Evolutionary conservation across 2,888 invertebrate species (phyloP).

Genomic region (Smittia aterrima): DNA sequence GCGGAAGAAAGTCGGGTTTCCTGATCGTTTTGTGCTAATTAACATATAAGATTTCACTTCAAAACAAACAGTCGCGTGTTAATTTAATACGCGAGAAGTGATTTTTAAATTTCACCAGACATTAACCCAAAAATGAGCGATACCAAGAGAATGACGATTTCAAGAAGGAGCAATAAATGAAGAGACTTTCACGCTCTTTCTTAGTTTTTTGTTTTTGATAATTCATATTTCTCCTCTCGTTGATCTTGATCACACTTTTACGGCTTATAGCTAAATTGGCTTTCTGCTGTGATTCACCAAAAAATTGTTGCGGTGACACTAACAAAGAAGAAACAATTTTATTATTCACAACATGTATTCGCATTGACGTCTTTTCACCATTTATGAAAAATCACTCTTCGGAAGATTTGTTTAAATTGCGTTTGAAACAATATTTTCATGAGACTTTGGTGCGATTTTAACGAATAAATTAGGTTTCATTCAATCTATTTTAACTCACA

Average conservation of each 20-base stretch:
- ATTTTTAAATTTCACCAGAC: neutral
- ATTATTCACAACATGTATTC: neutral
- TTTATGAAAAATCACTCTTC: neutral
- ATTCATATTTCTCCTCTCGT: neutral
- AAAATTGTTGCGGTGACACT: neutral
- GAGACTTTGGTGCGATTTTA: too few species aligned
- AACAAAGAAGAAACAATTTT: neutral
- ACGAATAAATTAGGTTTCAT: too few species aligned
- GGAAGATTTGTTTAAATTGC: too few species aligned
- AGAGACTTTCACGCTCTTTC: neutral
- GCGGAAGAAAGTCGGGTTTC: neutral
- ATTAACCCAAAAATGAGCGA: neutral
- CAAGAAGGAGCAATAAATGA: neutral
- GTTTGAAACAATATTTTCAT: too few species aligned
- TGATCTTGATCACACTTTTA: neutral
- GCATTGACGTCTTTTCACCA: neutral
- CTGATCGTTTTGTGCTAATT: neutral
- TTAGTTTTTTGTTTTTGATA: neutral
- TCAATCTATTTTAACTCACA: too few species aligned
- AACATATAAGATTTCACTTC: conserved; percentile 8
- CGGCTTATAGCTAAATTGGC: neutral
- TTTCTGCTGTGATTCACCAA: neutral
- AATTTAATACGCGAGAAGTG: neutral
- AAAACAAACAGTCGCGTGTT: neutral
- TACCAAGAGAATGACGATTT: neutral